Conservation (phyloP, 2,888 invertebrate genomes). For the Ptychoptera albimana region DNA sequence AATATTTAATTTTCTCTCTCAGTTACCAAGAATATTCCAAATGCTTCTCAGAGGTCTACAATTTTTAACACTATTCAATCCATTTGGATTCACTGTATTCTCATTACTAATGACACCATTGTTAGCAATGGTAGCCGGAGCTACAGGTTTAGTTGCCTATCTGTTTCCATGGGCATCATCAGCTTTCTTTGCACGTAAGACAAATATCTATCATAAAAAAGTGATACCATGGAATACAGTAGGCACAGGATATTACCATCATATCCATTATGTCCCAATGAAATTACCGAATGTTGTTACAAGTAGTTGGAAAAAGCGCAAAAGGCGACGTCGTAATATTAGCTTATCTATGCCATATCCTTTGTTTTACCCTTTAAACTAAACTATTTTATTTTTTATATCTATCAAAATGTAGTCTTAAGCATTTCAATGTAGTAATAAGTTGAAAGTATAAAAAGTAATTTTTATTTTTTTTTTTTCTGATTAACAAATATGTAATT, state of each 20-base stretch:
- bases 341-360: too few species aligned
- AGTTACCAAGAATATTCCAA: background rate
- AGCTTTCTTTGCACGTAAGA: constrained; percentile 9
- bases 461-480: too few species aligned
- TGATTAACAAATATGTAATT: too few species aligned
- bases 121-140: constrained; percentile 42
- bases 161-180: constrained; percentile 49
- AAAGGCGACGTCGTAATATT: too few species aligned
- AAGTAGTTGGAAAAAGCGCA: too few species aligned
- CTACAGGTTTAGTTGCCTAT: constrained; percentile 42
- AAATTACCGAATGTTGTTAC: too few species aligned
- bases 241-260: background rate
- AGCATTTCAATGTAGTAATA: too few species aligned
- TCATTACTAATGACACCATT: constrained; percentile 46
- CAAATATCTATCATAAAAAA: constrained; percentile 4
- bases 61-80: constrained; percentile 39
- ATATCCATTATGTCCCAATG: background rate
- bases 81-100: constrained; percentile 40
- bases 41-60: constrained; percentile 13
- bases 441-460: too few species aligned
- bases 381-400: too few species aligned
- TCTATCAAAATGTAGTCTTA: too few species aligned
- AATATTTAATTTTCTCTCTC: too few species aligned
- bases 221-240: constrained; percentile 8
- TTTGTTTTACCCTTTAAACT: too few species aligned